These are phyloP conservation scores for Eutolmus rufibarbis DNA, from an alignment of 2,888 invertebrate genomes.

Conservation along the genomic window DNA sequence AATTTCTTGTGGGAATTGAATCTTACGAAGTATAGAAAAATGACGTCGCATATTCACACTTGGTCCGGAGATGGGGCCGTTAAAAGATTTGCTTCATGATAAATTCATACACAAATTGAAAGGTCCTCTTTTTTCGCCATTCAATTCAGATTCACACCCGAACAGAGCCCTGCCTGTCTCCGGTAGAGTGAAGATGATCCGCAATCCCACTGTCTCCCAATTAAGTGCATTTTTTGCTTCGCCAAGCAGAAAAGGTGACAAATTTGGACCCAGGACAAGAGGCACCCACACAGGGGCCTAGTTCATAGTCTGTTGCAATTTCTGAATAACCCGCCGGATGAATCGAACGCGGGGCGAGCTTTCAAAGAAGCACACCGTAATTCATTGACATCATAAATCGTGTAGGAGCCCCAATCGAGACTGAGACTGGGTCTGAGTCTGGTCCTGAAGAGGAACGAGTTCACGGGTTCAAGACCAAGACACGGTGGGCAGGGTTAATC, in stretches of 20 bases:
- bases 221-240: slow-evolving; percentile 7
- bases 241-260: background rate
- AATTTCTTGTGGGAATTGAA: background rate
- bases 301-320: background rate
- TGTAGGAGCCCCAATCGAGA: background rate
- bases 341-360: background rate
- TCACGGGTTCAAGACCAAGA: background rate
- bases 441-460: background rate
- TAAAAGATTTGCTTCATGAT: background rate
- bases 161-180: background rate
- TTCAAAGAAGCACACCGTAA: background rate
- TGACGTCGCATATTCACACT: background rate
- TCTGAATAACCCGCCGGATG: background rate
- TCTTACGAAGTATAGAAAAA: background rate
- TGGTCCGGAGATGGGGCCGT: background rate
- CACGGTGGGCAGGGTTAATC: background rate
- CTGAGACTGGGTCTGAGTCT: background rate
- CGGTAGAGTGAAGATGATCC: background rate
- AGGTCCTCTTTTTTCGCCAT: background rate
- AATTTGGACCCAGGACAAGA: background rate
- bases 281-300: background rate
- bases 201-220: background rate
- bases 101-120: background rate
- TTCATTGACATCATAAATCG: background rate
- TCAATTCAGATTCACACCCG: background rate